These are phyloP conservation scores for Cerceris rybyensis DNA, from an alignment of 2,888 invertebrate species.

Conservation along the genomic window DNA sequence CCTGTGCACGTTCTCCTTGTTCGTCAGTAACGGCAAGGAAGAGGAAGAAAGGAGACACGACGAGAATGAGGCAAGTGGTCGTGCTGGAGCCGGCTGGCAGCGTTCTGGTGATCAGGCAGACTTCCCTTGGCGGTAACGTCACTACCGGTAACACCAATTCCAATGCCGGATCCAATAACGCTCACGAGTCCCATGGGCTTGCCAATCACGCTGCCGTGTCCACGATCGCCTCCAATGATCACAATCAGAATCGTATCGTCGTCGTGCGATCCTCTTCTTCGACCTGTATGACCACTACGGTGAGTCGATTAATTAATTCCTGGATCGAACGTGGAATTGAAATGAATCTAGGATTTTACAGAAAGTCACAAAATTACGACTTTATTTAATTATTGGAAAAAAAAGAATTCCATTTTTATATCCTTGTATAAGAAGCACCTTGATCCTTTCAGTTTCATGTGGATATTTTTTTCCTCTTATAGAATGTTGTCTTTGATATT, in stretches of 20 bases:
- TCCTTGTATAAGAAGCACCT: too few species aligned
- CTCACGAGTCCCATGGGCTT: constrained; percentile 72
- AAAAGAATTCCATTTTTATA: too few species aligned
- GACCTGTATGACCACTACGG: constrained; percentile 75
- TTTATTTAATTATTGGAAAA: too few species aligned
- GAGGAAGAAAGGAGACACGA: constrained; percentile 29
- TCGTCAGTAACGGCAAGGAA: constrained; percentile 28
- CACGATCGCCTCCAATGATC: constrained; percentile 76
- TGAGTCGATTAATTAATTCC: constrained; percentile 65
- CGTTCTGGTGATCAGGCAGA: constrained; percentile 80
- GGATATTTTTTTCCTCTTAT: too few species aligned
- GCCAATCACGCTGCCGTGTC: constrained; percentile 71
- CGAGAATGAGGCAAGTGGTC: constrained; percentile 77
- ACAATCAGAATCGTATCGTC: constrained; percentile 80
- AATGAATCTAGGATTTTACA: not conserved
- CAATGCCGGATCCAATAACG: constrained; percentile 57
- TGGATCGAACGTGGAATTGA: not conserved
- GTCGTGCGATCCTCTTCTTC: constrained; percentile 78
- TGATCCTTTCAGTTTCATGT: too few species aligned
- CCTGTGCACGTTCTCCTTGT: constrained; percentile 47
- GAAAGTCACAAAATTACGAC: too few species aligned
- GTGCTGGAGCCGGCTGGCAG: constrained; percentile 80
- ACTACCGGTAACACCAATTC: constrained; percentile 68
- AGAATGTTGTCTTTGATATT: too few species aligned
- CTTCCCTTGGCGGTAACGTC: constrained; percentile 73